Base-by-base conservation (phyloP, 2,797 vertebrate species). In the Typhlichthys eigenmanni region DNA sequence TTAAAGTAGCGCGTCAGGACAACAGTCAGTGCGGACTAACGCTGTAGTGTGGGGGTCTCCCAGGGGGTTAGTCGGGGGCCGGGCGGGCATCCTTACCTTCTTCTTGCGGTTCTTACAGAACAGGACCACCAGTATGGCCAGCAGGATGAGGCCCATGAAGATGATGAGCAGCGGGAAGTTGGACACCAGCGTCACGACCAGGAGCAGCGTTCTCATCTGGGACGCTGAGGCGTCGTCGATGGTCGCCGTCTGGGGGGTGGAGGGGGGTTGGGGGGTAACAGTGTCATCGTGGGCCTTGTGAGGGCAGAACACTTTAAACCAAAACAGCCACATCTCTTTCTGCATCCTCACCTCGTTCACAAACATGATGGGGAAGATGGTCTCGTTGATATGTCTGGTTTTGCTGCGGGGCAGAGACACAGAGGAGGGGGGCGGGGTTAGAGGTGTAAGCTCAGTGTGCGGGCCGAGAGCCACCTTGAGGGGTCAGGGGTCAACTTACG, bases 281-380 rank as follows among this genome's bases (percentile, higher is more conserved):
- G 34, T 6, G 34, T 38, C 7, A 38, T 38, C 7, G 34, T 7
- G 34, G 34, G 5, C 34, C 34, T 7, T 7, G 5, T 5, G 11
- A 12, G 11, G 14, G 56, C 16, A 16, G 4, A 13, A 6, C n/a
- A 55, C 17, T 4, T 1, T 7, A 38, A 38, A 38, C 5, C 34
- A 38, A 2, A 38, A 5, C 7, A 38, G 34, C 34, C 17, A 19
- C 1, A 1, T 19, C 2, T 19, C 5, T 38, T 38, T 38, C 34
- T 0, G 1, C n/a, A 13, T 4, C 13, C 89, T 84, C 80, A 94
- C 93, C 92, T 94, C 92, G 13, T 94, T 94, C 72, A 94, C 92
- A 32, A 91, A 94, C 92, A 94, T 93, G 75, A 94, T 91, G 17
- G 93, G 93, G 84, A 94, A 94, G 83, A 94, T 92, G 16, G 91